Percentiles rank a stretch among this genome's conserved stretches.
Evolutionary conservation across 1,140 invertebrate genomes (phyloP).

Genomic region (Dysdera silvatica): DNA sequence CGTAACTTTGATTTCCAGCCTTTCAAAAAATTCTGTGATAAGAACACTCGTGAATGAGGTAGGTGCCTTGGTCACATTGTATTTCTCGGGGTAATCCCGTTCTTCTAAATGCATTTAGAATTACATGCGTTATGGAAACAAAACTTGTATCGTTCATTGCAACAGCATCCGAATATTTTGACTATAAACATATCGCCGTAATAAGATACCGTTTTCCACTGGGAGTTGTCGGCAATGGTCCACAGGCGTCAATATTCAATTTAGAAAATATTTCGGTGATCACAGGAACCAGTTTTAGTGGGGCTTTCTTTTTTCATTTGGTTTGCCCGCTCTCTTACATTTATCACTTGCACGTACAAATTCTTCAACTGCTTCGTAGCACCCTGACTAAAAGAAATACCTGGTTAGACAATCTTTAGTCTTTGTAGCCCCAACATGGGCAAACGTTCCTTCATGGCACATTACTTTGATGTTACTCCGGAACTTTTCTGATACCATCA

Average conservation of each 20-base stretch:
- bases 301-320: not conserved
- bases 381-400: not conserved
- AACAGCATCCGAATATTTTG: not conserved
- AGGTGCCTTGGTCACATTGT: not conserved
- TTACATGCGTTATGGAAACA: not conserved
- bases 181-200: not conserved
- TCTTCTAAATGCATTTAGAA: not conserved
- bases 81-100: not conserved
- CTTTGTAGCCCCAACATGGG: not conserved
- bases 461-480: too few relatives aligned
- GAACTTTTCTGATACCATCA: too few relatives aligned
- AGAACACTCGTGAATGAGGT: not conserved
- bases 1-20: not conserved
- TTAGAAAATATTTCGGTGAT: slow-evolving; percentile 4
- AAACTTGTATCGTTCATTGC: not conserved
- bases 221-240: not conserved
- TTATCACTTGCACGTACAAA: not conserved
- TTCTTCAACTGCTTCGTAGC: not conserved
- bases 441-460: not conserved
- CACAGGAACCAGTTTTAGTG: not conserved
- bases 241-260: slow-evolving; percentile 1
- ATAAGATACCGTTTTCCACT: not conserved
- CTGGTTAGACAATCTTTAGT: not conserved
- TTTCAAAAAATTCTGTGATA: not conserved
- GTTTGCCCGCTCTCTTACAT: not conserved